Conservation (phyloP, 2,113 vertebrate genomes). For the Catharus fuscescens region DNA sequence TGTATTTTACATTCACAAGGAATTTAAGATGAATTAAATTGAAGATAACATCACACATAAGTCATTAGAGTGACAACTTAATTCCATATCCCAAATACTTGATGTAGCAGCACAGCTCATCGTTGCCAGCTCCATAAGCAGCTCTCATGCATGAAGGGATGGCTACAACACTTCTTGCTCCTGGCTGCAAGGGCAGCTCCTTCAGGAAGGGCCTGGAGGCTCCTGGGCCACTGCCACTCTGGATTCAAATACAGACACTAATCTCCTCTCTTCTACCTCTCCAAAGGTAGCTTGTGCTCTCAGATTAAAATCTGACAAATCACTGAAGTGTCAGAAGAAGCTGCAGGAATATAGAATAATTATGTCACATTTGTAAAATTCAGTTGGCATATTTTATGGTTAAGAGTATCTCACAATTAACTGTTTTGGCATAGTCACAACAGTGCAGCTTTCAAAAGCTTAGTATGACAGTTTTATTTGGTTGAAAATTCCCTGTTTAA, state of each 20-base stretch:
- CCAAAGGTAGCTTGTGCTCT: neutral
- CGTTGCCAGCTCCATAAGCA: accelerated
- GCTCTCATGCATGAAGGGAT: neutral
- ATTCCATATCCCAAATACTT: neutral
- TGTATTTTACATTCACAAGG: neutral
- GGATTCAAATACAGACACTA: neutral
- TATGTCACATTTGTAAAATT: neutral
- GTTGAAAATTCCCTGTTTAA: neutral
- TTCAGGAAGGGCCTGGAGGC: neutral
- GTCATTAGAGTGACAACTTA: neutral
- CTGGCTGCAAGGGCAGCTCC: neutral
- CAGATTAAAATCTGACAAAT: neutral
- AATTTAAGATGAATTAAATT: neutral
- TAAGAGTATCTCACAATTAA: neutral
- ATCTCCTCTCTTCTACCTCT: neutral
- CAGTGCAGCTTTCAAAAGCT: neutral
- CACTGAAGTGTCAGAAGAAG: neutral
- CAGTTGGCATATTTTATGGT: neutral
- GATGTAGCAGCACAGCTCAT: neutral
- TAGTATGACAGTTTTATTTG: neutral
- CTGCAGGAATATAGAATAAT: neutral
- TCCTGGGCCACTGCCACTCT: neutral
- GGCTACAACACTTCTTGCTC: neutral
- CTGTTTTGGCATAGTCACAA: neutral
- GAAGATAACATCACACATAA: neutral